Base-by-base conservation (phyloP, 2,888 invertebrate species). In the Andrena marginata region DNA sequence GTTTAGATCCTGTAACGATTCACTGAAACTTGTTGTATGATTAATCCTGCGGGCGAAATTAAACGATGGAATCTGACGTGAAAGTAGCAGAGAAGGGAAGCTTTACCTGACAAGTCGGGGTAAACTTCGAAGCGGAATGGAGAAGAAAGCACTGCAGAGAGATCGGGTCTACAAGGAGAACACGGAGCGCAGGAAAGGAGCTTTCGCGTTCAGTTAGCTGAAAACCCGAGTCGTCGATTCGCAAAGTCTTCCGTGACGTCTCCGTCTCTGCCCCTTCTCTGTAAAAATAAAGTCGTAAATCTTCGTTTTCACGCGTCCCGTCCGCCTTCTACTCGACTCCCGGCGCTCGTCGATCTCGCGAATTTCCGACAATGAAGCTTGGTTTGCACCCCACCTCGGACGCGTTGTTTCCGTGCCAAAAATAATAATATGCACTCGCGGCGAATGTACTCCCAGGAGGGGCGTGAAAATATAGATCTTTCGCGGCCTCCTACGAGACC, bases 221-320 rank as follows among this genome's bases (percentile, higher is more conserved):
- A 82, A 82, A 84, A 79, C 81, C 82, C 67, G 75, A 84, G 64
- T 81, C 76, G 49, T 84, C 80, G 86, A 85, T 80, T 75, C 76
- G 77, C 76, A 60, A 77, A 74, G 70, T 76, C 72, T 67, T 51
- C 64, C 26, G 33, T 62, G 76, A 74, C 33, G 56, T 56, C 49
- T 31, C 51, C 75, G 49, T n/a, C 20, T 62, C 48, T 59, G n/a
- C 10, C 10, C 42, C 3, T 26, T 20, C 54, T 10, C 67, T 72
- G 77, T 78, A 82, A 77, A 85, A 85, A 87, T 85, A 81, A 87
- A 83, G 64, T 76, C 77, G 71, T 80, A 80, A 80, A 80, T 82
- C 82, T 80, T 67, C 62, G 74, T 81, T 81, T 56, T 78, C 74
- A 26, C 70, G 48, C 73, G 68, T 59, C 20, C 20, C 35, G 23